Evolutionary conservation across 1,140 invertebrate species (phyloP).

Genomic region (Dinoponera quadriceps): DNA sequence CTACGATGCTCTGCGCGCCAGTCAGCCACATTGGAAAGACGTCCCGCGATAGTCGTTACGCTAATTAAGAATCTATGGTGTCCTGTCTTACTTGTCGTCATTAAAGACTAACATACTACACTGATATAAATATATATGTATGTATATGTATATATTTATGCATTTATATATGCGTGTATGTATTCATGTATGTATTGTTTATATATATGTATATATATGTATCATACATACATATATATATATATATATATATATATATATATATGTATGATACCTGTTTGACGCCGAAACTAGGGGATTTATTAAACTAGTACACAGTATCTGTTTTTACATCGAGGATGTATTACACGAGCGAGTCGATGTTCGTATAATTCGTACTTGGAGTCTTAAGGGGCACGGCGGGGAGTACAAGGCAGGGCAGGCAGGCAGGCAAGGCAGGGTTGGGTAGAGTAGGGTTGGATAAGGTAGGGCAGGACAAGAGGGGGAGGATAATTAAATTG

Average conservation of each 20-base stretch:
- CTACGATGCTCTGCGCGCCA: conserved; percentile 49
- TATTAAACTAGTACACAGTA: conserved; percentile 65
- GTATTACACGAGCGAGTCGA: conserved; percentile 69
- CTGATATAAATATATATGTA: conserved; percentile 71
- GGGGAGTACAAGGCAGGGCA: background rate
- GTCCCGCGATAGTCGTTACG: conserved; percentile 64
- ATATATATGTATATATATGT: conserved; percentile 65
- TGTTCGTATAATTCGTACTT: conserved; percentile 70
- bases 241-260: conserved; percentile 29
- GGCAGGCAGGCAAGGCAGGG: background rate
- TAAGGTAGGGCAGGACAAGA: background rate
- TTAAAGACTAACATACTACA: conserved; percentile 74
- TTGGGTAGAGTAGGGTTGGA: too few relatives aligned
- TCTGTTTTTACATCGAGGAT: conserved; percentile 58
- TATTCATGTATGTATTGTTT: conserved; percentile 37
- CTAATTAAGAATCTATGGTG: conserved; percentile 72
- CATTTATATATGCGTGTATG: conserved; percentile 20
- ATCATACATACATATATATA: conserved; percentile 58
- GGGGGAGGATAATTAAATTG: conserved; percentile 28
- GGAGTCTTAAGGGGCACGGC: conserved; percentile 36
- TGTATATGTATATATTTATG: conserved; percentile 45
- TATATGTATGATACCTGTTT: conserved; percentile 56
- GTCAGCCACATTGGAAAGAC: conserved; percentile 37
- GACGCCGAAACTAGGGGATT: conserved; percentile 69
- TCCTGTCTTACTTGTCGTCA: conserved; percentile 62